A percentile compares a stretch with the other conserved stretches of the same genome.
Evolutionary conservation across 2,797 vertebrate species (phyloP).

Genomic region (Sparus aurata): DNA sequence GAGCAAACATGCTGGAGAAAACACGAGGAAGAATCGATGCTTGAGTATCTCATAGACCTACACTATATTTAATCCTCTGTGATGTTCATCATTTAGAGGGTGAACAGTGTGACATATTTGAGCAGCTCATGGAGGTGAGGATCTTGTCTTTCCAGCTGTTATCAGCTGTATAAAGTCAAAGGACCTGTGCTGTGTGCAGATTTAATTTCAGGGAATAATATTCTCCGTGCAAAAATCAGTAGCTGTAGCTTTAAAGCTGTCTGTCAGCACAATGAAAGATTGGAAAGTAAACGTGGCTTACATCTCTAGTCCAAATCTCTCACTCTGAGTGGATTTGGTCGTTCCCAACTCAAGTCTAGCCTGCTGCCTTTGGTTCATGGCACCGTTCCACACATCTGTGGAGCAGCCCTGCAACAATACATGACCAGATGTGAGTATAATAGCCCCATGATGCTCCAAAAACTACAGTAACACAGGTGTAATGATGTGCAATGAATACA

Average conservation of each 20-base stretch:
- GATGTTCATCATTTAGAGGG: conserved; percentile 2
- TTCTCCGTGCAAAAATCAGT: not conserved
- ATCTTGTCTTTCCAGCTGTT: not conserved
- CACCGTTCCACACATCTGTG: conserved; percentile 14
- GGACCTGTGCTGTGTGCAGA: not conserved
- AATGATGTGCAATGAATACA: conserved; percentile 2
- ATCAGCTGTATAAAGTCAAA: not conserved
- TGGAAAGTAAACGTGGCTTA: conserved; percentile 7
- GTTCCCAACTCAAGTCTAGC: not conserved
- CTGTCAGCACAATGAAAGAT: not conserved
- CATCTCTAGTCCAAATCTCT: conserved; percentile 10
- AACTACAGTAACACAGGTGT: not conserved
- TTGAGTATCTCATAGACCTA: not conserved
- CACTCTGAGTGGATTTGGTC: conserved; percentile 26
- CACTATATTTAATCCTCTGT: not conserved
- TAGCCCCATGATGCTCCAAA: not conserved
- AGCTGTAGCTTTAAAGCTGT: conserved; percentile 18
- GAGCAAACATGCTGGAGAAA: conserved; percentile 56
- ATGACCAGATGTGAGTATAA: not conserved
- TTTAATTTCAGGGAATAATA: not conserved
- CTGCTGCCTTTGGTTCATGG: not conserved
- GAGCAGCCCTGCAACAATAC: conserved; percentile 1
- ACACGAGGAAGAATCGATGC: conserved; percentile 7
- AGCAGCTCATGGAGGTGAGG: conserved; percentile 3
- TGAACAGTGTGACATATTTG: conserved; percentile 16